Evolutionary conservation across 2,888 invertebrate genomes (phyloP), one percentile per base, ranked within the genome.

Genomic region (Pheosia gnoma): DNA sequence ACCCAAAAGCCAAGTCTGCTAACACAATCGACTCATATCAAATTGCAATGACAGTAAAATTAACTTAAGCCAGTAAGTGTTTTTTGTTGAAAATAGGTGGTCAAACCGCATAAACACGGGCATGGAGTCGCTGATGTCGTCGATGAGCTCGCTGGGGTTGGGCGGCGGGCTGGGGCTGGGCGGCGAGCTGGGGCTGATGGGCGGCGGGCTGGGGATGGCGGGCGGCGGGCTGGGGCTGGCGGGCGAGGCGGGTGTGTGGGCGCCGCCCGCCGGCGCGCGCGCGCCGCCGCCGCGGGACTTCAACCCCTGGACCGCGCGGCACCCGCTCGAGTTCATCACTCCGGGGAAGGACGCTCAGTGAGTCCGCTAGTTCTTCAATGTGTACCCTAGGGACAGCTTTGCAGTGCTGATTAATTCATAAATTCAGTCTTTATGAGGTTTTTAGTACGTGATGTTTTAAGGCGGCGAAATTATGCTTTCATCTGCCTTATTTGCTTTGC

Each of bases 291-390:
- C 71, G 51, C 77, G 75, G 41, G 86, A 87, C 77, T 93, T 89
- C 82, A 91, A 93, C 81, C 89, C 89, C 10, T 93, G 92, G 92
- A 92, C 92, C 7, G 85, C 88, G 61, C 84, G 82, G 39, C 88
- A 89, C 65, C 93, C 92, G 67, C 82, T 92, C 68, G 90, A 86
- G 78, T 88, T 89, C 79, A 84, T 89, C 69, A 75, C 83, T 60
- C 83, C 81, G 65, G 78, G 70, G 65, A 83, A 86, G 77, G 68
- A 79, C 57, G 68, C 72, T 57, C 78, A 84, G 86, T 89, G 83
- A 87, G 85, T 83, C 59, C 45, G 3, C 51, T 3, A 9, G 56
- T 13, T 55, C 52, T 36, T 59, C n/a, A 43, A 62, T 63, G 58
- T 58, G 63, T 58, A 61, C 57, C n/a, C 49, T 9, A 59, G 59